A percentile compares a stretch with the other conserved stretches of the same genome.
phyloP scores from a whole-genome alignment of 2,113 vertebrate species.

The Hyperopisus bebe region DNA sequence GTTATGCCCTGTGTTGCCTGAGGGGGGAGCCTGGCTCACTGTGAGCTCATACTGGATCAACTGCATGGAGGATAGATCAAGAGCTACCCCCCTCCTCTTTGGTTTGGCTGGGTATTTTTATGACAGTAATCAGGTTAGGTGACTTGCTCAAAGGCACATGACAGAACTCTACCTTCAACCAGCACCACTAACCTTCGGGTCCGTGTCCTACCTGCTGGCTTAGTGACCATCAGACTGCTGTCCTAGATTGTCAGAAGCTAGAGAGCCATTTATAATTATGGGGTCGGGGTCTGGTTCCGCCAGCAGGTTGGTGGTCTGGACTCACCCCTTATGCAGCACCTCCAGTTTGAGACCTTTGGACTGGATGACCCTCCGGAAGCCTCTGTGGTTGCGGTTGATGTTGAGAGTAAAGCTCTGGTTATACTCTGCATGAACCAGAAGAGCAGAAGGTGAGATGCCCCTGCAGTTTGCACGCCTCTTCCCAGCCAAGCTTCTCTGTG shows the following conservation, averaged over 20 bases:
- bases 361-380: constrained; percentile 77
- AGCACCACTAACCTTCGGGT: not conserved
- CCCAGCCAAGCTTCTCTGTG: not conserved
- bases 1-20: not conserved
- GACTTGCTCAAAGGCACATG: not conserved
- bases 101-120: not conserved
- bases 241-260: not conserved
- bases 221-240: not conserved
- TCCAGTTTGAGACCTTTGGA: constrained; percentile 93
- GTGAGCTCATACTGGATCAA: not conserved
- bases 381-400: constrained; percentile 88
- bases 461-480: not conserved
- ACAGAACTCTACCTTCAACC: not conserved
- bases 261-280: not conserved
- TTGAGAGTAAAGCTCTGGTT: constrained; percentile 86
- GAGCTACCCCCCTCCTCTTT: not conserved
- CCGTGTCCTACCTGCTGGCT: not conserved
- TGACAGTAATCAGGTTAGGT: not conserved
- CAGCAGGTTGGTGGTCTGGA: not conserved
- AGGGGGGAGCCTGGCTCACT: not conserved
- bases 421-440: constrained; percentile 63
- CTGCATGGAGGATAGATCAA: not conserved
- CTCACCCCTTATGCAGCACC: constrained; percentile 93
- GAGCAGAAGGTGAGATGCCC: not conserved
- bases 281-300: not conserved